Conservation (phyloP, 2,113 vertebrate species). For the Todiramphus saurophagus region DNA sequence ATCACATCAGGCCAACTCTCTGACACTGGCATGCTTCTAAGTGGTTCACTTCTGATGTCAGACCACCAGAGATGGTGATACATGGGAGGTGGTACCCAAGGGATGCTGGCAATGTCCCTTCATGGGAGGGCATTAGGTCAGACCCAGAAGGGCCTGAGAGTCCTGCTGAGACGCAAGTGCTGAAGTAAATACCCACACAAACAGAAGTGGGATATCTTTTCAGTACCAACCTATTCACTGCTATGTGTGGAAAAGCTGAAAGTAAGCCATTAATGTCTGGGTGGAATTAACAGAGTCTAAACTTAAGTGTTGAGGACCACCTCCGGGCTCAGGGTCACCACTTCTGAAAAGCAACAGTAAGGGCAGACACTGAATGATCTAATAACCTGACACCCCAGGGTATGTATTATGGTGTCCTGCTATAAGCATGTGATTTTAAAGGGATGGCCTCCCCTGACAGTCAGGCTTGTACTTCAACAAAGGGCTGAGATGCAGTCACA, state of each 20-base stretch:
- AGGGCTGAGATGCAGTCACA: neutral
- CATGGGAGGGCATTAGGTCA: neutral
- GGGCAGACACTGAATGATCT: neutral
- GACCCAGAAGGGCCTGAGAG: neutral
- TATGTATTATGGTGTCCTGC: neutral
- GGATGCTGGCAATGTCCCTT: neutral
- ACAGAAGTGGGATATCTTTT: neutral
- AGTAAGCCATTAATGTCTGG: neutral
- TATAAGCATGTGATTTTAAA: neutral
- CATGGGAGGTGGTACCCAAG: neutral
- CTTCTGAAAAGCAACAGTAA: neutral
- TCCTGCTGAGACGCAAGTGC: neutral
- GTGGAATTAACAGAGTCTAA: neutral
- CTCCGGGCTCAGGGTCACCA: neutral
- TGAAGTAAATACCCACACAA: neutral
- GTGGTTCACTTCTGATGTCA: neutral
- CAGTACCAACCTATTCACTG: neutral
- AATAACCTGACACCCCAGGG: neutral
- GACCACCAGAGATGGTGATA: accelerated
- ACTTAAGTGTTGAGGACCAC: neutral
- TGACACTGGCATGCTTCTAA: neutral
- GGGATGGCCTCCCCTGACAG: neutral
- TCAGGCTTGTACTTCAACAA: neutral
- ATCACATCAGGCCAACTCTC: neutral
- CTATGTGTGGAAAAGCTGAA: neutral